A percentile compares a stretch with the other conserved stretches of the same genome.
These are phyloP conservation scores for Watsonalla binaria DNA, from an alignment of 2,888 invertebrate genomes.

Conservation along the genomic window DNA sequence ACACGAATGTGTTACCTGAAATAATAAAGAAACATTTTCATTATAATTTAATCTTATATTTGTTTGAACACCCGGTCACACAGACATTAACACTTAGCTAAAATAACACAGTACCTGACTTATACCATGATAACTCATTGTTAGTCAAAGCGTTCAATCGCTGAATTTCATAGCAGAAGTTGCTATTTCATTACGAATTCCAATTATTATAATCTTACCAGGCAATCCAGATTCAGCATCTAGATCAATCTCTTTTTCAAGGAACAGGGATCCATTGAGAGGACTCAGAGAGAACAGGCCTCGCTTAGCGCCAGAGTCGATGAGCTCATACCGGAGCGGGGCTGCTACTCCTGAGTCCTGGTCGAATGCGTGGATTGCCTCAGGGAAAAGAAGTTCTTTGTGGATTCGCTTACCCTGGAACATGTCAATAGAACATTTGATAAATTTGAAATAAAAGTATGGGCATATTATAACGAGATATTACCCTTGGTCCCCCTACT, in stretches of 20 bases:
- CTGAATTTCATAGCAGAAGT: too few relatives aligned
- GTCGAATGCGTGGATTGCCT: constrained; percentile 87
- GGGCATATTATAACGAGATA: too few relatives aligned
- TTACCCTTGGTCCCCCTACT: too few relatives aligned
- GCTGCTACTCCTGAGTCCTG: constrained; percentile 88
- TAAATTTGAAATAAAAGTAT: not conserved
- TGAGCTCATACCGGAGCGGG: constrained; percentile 86
- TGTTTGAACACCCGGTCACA: not conserved
- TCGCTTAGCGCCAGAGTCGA: constrained; percentile 86
- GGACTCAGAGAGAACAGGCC: constrained; percentile 86
- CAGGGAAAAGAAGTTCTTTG: constrained; percentile 83
- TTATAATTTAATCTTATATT: not conserved
- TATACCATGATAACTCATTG: not conserved
- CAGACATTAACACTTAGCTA: not conserved
- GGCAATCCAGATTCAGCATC: constrained; percentile 85
- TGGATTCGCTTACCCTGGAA: constrained; percentile 85
- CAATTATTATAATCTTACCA: constrained; percentile 45
- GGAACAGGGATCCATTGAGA: constrained; percentile 85
- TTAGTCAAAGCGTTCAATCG: not conserved
- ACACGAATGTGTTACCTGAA: constrained; percentile 83
- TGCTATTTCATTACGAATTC: too few relatives aligned
- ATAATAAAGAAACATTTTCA: constrained; percentile 6
- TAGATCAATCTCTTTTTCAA: constrained; percentile 89
- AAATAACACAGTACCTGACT: not conserved
- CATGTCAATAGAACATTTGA: constrained; percentile 2